phyloP scores from a whole-genome alignment of 2,888 invertebrate species.

The Nomada hirtipes region DNA sequence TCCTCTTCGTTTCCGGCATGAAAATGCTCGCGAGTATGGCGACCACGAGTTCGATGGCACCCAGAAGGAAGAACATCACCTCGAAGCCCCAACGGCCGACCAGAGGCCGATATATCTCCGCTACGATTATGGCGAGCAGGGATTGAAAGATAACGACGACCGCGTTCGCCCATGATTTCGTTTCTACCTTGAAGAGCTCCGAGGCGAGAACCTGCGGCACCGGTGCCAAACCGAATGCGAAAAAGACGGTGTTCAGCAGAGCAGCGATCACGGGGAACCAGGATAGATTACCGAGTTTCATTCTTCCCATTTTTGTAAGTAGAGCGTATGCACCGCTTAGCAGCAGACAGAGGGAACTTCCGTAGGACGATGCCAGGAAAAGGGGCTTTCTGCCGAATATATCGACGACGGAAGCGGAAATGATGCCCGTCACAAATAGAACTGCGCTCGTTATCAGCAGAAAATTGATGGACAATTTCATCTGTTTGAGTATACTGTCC shows the following conservation, averaged over 20 bases:
- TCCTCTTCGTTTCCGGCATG: slow-evolving; percentile 66
- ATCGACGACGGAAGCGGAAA: slow-evolving; percentile 40
- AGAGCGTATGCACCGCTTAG: slow-evolving; percentile 34
- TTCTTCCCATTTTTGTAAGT: not conserved
- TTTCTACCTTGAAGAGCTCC: slow-evolving; percentile 59
- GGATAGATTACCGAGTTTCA: not conserved
- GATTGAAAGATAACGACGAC: slow-evolving; percentile 48
- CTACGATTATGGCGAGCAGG: slow-evolving; percentile 20
- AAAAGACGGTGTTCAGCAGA: slow-evolving; percentile 11
- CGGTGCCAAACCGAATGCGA: slow-evolving; percentile 47
- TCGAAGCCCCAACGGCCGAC: slow-evolving; percentile 27
- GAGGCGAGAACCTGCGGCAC: slow-evolving; percentile 55
- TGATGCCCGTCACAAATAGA: not conserved
- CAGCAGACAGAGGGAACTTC: slow-evolving; percentile 17
- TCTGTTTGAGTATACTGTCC: slow-evolving; percentile 2
- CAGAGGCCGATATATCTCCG: slow-evolving; percentile 44
- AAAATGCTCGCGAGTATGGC: slow-evolving; percentile 19
- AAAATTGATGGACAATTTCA: not conserved
- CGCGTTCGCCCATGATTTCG: slow-evolving; percentile 62
- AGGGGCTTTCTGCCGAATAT: slow-evolving; percentile 57
- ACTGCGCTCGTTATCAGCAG: slow-evolving; percentile 36
- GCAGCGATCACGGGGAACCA: slow-evolving; percentile 40
- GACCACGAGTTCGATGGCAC: slow-evolving; percentile 1
- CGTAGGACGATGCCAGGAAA: slow-evolving; percentile 33
- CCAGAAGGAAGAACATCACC: slow-evolving; percentile 56